Evolutionary conservation across 2,113 vertebrate species (phyloP).

Genomic region (Pleuronectes platessa): DNA sequence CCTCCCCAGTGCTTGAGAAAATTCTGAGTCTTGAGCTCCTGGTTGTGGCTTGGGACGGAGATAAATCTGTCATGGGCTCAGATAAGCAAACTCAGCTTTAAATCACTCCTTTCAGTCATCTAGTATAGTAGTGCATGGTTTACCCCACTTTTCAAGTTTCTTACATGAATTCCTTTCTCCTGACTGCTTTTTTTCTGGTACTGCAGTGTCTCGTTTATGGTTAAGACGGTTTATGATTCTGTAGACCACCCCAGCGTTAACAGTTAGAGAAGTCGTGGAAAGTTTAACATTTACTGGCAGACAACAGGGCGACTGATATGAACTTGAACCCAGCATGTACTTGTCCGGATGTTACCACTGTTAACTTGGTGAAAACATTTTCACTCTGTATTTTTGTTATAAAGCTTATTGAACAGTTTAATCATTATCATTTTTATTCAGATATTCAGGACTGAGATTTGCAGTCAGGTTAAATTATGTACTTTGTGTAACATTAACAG

Average conservation of each 20-base stretch:
- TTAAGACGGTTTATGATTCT: constrained; percentile 21
- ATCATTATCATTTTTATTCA: no score
- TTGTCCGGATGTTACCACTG: background rate
- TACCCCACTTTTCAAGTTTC: constrained; percentile 24
- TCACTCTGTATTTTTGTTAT: no score
- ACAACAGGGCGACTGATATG: constrained; percentile 12
- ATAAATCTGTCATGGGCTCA: constrained; percentile 61
- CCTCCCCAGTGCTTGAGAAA: constrained; percentile 33
- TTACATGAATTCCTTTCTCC: constrained; percentile 29
- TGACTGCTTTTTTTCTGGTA: constrained; percentile 10
- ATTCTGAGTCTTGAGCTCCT: constrained; percentile 29
- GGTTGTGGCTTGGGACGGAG: constrained; percentile 46
- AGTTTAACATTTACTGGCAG: constrained; percentile 27
- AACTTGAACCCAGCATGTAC: constrained; percentile 11
- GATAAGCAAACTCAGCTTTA: constrained; percentile 33
- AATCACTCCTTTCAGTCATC: constrained; percentile 38
- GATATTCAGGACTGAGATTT: no score
- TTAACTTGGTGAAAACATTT: background rate
- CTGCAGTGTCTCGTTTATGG: background rate
- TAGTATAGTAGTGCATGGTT: constrained; percentile 34
- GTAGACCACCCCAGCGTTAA: constrained; percentile 27
- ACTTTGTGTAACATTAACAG: no score
- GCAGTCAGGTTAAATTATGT: no score
- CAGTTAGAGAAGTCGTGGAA: constrained; percentile 21
- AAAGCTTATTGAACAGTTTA: no score